phyloP scores from a whole-genome alignment of 2,888 invertebrate genomes.

The Hanleya hanleyi region DNA sequence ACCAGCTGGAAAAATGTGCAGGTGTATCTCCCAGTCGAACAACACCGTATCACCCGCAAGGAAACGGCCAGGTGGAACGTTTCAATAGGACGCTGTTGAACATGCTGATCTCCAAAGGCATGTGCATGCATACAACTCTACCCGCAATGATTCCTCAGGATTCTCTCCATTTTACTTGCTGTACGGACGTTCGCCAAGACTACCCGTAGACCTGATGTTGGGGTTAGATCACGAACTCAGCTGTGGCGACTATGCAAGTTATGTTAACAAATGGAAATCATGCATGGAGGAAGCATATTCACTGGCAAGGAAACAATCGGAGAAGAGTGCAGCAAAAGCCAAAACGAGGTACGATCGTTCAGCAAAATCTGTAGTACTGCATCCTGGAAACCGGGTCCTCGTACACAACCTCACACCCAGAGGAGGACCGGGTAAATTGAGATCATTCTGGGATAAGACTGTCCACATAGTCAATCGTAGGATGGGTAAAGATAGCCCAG shows the following conservation, averaged over 20 bases:
- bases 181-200: background rate
- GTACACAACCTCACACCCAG: background rate
- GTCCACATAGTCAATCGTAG: background rate
- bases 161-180: background rate
- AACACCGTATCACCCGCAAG: conserved; percentile 2
- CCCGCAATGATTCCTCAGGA: background rate
- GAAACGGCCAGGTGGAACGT: background rate
- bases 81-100: background rate
- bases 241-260: background rate
- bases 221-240: background rate
- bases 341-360: too few relatives aligned
- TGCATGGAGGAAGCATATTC: background rate
- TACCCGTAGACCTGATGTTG: background rate
- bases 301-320: background rate
- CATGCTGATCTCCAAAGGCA: background rate
- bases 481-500: background rate
- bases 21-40: background rate
- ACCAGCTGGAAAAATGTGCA: background rate
- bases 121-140: background rate
- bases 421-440: background rate
- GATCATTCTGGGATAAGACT: background rate
- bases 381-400: background rate
- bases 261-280: background rate
- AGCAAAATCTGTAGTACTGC: background rate
- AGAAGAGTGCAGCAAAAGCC: background rate